Conservation (phyloP, 2,888 invertebrate genomes). For the Drosophila fulvimacula region DNA sequence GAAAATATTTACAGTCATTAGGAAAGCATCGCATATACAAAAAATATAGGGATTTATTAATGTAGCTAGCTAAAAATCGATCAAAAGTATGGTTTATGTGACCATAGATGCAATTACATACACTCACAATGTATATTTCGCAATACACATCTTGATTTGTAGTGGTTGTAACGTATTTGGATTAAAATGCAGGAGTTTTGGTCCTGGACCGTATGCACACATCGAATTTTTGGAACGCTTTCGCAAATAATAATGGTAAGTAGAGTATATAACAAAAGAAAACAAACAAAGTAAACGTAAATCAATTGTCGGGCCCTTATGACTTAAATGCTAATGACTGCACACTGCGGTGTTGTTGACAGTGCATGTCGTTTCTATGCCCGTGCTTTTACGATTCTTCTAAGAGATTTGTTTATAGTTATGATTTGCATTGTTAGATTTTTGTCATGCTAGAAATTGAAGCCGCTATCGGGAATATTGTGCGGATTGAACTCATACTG, state of each 20-base stretch:
- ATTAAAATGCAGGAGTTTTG: constrained; percentile 22
- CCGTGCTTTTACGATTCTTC: constrained; percentile 27
- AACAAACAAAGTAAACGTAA: constrained; percentile 39
- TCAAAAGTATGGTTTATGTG: constrained; percentile 25
- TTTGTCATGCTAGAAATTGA: constrained; percentile 88
- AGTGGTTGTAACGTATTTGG: constrained; percentile 7
- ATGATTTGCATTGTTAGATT: constrained; percentile 15
- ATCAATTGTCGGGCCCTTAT: constrained; percentile 36
- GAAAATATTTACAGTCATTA: constrained; percentile 61
- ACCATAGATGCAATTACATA: constrained; percentile 14
- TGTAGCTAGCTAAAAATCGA: constrained; percentile 45
- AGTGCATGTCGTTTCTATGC: constrained; percentile 20
- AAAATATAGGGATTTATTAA: constrained; percentile 23
- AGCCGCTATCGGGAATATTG: constrained; percentile 90
- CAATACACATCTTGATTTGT: neutral
- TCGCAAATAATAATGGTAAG: constrained; percentile 44
- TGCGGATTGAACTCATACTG: constrained; percentile 91
- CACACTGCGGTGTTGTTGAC: constrained; percentile 36
- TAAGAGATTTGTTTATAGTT: constrained; percentile 14
- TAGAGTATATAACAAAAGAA: constrained; percentile 43
- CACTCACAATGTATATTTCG: constrained; percentile 1
- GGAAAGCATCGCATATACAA: constrained; percentile 45
- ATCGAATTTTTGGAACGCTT: constrained; percentile 36
- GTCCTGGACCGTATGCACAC: constrained; percentile 58
- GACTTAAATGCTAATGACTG: constrained; percentile 75